Base-by-base conservation (phyloP, 30 jellyfish, hydroid and myxozoan genomes). In the Calvadosia cruxmelitensis region DNA sequence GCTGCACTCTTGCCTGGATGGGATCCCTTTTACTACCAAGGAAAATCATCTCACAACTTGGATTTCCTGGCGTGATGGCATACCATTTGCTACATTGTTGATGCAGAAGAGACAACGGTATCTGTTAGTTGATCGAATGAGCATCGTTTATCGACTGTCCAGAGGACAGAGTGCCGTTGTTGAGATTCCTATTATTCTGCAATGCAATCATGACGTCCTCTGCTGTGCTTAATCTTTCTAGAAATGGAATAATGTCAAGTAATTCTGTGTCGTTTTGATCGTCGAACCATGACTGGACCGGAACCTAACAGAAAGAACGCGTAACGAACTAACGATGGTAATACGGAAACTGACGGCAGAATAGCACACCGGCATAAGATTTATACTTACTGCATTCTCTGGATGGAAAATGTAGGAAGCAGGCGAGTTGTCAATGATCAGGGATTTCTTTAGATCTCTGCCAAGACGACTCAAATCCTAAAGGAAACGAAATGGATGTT, bases 341-440 rank as follows among this genome's bases (percentile, higher is more conserved):
- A 42, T 42, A 5, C 57, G 57, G 20, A 5, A 10, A 42, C 10
- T 42, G 15, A 10, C 10, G 20, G 10, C 20, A 20, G 57, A 5
- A 5, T 42, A 42, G 57, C 57, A 42, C 20, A 5, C 20, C 20
- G n/a, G n/a, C n/a, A n/a, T n/a, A n/a, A n/a, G n/a, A n/a, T n/a
- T n/a, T n/a, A n/a, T n/a, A 74, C 96, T 74, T 76, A 87, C 96
- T 20, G 96, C 96, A 72, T 87, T 87, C 65, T 80, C 96, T 30
- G 96, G 96, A 66, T 87, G 96, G 36, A 87, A 87, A 33, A 87
- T 79, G 62, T 87, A 87, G 1, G 96, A 87, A 5, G 96, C 96
- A 10, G 96, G 96, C 1, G 96, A 87, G 49, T 87, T 87, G 75
- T 87, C 96, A 33, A 87, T 66, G n/a, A 87, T 87, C 27, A 87